phyloP scores from a whole-genome alignment of 92 coral and sea anemone genomes.

The Parazoanthus atlanticus region DNA sequence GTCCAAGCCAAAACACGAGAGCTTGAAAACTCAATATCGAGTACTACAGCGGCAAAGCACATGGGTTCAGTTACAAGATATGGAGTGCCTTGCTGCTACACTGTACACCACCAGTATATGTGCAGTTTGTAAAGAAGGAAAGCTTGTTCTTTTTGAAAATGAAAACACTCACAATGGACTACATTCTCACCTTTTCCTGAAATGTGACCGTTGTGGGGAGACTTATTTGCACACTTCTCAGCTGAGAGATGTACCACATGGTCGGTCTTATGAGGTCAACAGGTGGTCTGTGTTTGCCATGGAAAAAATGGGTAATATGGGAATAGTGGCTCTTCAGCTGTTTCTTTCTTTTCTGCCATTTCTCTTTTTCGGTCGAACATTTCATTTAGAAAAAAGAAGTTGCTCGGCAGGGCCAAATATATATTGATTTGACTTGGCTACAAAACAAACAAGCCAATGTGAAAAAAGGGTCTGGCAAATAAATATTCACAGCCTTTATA shows the following conservation, averaged over 20 bases:
- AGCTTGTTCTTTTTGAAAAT: slow-evolving; percentile 8
- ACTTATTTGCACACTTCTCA: slow-evolving; percentile 30
- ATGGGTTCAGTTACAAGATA: slow-evolving; percentile 33
- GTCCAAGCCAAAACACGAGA: slow-evolving; percentile 16
- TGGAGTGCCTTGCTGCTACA: slow-evolving; percentile 28
- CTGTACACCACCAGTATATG: not conserved
- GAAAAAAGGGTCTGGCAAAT: too few relatives aligned
- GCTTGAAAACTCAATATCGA: not conserved
- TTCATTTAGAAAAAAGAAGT: too few relatives aligned
- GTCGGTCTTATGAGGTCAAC: slow-evolving; percentile 25
- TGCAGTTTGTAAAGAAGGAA: slow-evolving; percentile 21
- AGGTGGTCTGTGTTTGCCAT: slow-evolving; percentile 29
- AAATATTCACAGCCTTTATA: too few relatives aligned
- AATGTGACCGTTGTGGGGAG: slow-evolving; percentile 18
- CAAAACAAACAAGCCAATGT: too few relatives aligned
- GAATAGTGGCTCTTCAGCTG: too few relatives aligned
- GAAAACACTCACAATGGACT: slow-evolving; percentile 9
- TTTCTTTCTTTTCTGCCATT: too few relatives aligned
- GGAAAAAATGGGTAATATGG: slow-evolving; percentile 10
- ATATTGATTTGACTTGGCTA: too few relatives aligned
- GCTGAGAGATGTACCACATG: slow-evolving; percentile 23
- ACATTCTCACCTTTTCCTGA: slow-evolving; percentile 12
- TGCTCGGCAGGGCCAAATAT: too few relatives aligned
- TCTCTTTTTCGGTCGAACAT: too few relatives aligned
- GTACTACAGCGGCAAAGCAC: slow-evolving; percentile 4